Percentiles rank a stretch among this genome's conserved stretches.
These are phyloP conservation scores for Galeopterus variegatus DNA, from an alignment of 2,113 vertebrate genomes.

Conservation along the genomic window DNA sequence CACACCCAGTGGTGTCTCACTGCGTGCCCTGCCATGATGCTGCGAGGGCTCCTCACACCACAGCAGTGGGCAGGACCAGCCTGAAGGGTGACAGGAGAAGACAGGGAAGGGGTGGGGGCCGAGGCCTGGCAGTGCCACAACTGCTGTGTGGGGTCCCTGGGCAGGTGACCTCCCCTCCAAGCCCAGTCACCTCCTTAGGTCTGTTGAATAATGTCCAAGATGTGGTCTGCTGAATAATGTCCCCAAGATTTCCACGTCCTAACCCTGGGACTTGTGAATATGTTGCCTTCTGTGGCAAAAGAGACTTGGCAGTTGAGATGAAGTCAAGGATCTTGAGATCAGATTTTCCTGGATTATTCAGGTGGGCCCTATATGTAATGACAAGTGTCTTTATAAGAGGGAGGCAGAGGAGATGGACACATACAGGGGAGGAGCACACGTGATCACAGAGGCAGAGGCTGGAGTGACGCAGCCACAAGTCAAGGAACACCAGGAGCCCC, in stretches of 20 bases:
- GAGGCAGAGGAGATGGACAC: no score
- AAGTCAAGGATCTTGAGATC: rapidly evolving
- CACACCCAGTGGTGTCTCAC: background rate
- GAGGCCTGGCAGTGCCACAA: rapidly evolving
- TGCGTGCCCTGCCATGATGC: no score
- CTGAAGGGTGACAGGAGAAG: background rate
- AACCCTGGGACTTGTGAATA: background rate
- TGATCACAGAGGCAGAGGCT: background rate
- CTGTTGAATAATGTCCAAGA: background rate
- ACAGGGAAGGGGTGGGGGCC: background rate
- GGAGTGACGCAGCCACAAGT: background rate
- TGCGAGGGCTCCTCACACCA: no score
- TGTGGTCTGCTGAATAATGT: rapidly evolving
- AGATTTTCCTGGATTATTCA: rapidly evolving
- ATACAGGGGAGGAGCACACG: background rate
- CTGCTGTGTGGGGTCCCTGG: background rate
- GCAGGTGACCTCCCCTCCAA: background rate
- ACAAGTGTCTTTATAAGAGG: background rate
- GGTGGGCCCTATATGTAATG: rapidly evolving
- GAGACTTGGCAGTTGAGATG: background rate
- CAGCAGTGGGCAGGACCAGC: background rate
- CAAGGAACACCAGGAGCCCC: background rate
- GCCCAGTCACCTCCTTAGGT: background rate
- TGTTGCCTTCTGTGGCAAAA: rapidly evolving
- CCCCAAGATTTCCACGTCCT: rapidly evolving